Evolutionary conservation across 2,113 vertebrate genomes (phyloP).

Genomic region (Acinonyx jubatus): DNA sequence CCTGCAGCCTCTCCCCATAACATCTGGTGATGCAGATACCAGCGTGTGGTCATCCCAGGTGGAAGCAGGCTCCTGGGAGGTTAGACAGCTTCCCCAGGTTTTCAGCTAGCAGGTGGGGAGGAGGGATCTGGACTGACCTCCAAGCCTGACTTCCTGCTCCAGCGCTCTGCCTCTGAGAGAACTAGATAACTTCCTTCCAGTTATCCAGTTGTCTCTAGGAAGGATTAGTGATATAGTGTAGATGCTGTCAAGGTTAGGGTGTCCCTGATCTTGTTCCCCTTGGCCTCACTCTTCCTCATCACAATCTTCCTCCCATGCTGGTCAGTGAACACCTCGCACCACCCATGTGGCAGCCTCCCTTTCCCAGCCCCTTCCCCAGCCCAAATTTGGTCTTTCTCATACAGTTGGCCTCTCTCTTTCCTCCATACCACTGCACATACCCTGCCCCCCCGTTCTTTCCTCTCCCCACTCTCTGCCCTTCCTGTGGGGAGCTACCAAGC

Average conservation of each 20-base stretch:
- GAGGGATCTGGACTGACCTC: neutral
- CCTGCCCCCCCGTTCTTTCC: neutral
- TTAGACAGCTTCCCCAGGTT: neutral
- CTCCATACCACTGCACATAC: neutral
- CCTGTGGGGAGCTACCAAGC: neutral
- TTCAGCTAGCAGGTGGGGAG: neutral
- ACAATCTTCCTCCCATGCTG: accelerated
- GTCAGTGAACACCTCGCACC: neutral
- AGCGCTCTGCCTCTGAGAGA: neutral
- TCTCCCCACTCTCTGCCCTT: neutral
- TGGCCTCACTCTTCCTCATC: neutral
- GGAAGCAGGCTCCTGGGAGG: neutral
- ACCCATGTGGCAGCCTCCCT: neutral
- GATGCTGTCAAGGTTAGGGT: neutral
- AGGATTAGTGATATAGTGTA: accelerated
- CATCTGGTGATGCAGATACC: accelerated
- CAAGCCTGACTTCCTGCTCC: neutral
- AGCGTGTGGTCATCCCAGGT: accelerated
- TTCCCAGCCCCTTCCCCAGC: neutral
- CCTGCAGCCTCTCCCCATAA: neutral
- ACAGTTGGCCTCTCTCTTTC: neutral
- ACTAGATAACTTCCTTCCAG: neutral
- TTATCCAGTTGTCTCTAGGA: neutral
- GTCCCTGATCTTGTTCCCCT: neutral
- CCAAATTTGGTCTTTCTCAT: neutral